These are phyloP conservation scores for Muscidifurax raptorellus DNA, from an alignment of 1,140 invertebrate species.

Conservation along the genomic window DNA sequence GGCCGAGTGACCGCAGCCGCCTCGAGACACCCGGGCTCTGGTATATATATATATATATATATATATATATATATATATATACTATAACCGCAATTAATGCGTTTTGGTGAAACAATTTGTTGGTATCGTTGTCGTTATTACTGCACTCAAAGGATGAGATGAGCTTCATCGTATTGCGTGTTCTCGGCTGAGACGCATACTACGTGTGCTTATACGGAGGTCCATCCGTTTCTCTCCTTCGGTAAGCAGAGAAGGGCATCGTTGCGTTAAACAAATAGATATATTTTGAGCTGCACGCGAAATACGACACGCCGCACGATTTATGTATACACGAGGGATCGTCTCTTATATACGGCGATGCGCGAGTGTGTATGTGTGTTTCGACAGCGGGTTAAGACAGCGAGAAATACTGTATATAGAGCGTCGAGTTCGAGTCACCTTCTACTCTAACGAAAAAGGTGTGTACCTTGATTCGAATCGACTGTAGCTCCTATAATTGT, in stretches of 20 bases:
- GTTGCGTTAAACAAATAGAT: conserved; percentile 28
- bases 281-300: conserved; percentile 1
- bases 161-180: no score
- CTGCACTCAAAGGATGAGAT: no score
- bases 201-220: neutral
- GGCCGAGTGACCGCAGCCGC: neutral
- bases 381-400: neutral
- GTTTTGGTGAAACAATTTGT: neutral
- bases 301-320: neutral
- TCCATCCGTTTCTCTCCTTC: neutral
- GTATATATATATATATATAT: no score
- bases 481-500: no score
- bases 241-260: neutral
- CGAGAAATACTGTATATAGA: neutral
- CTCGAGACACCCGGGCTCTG: neutral
- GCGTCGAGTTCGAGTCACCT: neutral
- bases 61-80: no score
- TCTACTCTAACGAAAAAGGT: neutral
- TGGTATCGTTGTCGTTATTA: neutral
- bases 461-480: no score
- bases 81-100: no score
- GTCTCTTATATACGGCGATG: neutral
- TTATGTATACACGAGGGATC: neutral
- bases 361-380: neutral
- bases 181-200: neutral